These are phyloP conservation scores for Gila orcuttii DNA, from an alignment of 2,113 vertebrate species.

Conservation along the genomic window DNA sequence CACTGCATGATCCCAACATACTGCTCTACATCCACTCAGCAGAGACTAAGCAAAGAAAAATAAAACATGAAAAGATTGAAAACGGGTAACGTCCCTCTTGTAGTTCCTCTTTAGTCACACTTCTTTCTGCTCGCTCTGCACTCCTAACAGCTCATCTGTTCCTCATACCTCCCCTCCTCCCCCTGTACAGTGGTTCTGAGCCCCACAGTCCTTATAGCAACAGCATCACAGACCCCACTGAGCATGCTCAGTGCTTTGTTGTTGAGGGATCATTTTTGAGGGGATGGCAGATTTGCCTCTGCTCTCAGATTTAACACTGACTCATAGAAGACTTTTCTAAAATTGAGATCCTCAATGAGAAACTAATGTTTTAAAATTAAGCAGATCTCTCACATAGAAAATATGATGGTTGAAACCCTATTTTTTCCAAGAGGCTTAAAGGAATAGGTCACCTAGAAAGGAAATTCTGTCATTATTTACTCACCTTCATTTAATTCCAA, in stretches of 20 bases:
- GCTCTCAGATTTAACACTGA: constrained; percentile 44
- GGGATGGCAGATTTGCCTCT: constrained; percentile 54
- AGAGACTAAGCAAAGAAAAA: background rate
- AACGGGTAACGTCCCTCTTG: background rate
- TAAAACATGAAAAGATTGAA: background rate
- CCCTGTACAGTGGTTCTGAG: constrained; percentile 37
- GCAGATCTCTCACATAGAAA: background rate
- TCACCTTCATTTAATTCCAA: background rate
- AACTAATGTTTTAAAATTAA: background rate
- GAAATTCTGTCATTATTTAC: too few species aligned
- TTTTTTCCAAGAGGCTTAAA: background rate
- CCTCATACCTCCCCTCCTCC: constrained; percentile 13
- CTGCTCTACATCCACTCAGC: constrained; percentile 28
- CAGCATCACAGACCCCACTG: constrained; percentile 51
- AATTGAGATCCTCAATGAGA: background rate
- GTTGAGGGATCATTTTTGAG: constrained; percentile 47
- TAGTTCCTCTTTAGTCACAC: constrained; percentile 23
- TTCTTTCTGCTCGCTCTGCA: constrained; percentile 35
- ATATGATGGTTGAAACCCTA: background rate
- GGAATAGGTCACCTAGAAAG: background rate
- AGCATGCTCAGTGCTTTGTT: constrained; percentile 53
- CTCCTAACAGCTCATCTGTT: constrained; percentile 26
- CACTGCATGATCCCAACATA: background rate
- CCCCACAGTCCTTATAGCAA: constrained; percentile 51
- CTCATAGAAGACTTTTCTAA: constrained; percentile 53